Evolutionary conservation across 1,140 invertebrate genomes (phyloP), one percentile per base, ranked within the genome.

Genomic region (Heliconius nattereri): DNA sequence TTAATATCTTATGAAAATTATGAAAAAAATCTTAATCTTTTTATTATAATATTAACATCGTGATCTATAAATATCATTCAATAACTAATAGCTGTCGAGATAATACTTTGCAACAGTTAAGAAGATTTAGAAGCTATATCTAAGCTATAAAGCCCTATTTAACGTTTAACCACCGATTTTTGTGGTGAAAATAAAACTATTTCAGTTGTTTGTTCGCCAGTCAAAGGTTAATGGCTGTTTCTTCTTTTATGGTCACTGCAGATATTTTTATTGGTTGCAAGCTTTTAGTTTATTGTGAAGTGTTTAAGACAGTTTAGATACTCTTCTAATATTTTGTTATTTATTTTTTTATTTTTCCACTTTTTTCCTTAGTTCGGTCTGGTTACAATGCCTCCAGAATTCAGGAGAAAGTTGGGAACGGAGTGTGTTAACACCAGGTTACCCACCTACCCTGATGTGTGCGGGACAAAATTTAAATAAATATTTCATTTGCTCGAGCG

Each of bases 181-280:
- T 75, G 57, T 73, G 73, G 37, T 66, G 57, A 66, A 79, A 79
- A 79, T 79, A 79, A 79, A 79, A 79, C 72, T 72, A 77, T 79
- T 57, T 9, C 1, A 74, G 72, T 74, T 74, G 57, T 79, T 74
- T 79, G 78, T 71, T 49, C 40, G 26, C n/a, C 72, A 79, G 37
- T 79, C 72, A 79, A 26, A 75, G 26, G 71, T 79, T 74, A 73
- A 74, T 75, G 66, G 78, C 26, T 75, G 72, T 79, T 73, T 74
- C 57, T 35, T 32, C 72, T 73, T 79, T 79, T 75, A 74, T 79
- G 20, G 76, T 11, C 70, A 32, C 37, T 75, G 73, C 60, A 79
- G 35, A 29, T 40, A 37, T 49, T 26, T 71, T 76, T 76, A 76
- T 76, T 71, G 60, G 26, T 49, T 49, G 23, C 71, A 80, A 76